Evolutionary conservation across 1,140 invertebrate species (phyloP).

Genomic region (Yoshiicerus persimilis): DNA sequence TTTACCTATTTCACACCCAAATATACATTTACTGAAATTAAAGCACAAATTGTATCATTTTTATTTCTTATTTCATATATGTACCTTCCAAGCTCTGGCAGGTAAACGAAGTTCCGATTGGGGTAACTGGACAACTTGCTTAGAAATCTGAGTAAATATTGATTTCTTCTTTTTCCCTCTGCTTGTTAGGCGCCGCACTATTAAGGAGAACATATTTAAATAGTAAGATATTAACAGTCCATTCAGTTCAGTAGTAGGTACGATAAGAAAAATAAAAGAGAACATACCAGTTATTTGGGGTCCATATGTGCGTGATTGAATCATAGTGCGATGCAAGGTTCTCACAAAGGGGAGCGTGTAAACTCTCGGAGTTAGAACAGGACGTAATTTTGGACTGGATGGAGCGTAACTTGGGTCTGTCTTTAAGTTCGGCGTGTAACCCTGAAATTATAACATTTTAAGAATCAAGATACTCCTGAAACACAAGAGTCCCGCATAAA

Average conservation of each 20-base stretch:
- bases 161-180: slow-evolving; percentile 62
- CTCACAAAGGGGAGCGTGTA: slow-evolving; percentile 67
- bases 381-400: slow-evolving; percentile 54
- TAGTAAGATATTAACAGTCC: too few relatives aligned
- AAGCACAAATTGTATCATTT: neutral
- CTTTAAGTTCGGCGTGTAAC: slow-evolving; percentile 30
- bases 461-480: too few relatives aligned
- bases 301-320: slow-evolving; percentile 68
- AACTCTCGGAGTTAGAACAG: slow-evolving; percentile 62
- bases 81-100: slow-evolving; percentile 68
- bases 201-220: neutral
- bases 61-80: neutral
- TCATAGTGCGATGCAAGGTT: slow-evolving; percentile 67
- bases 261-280: neutral
- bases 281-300: slow-evolving; percentile 61
- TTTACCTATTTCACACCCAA: slow-evolving; percentile 33
- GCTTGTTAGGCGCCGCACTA: slow-evolving; percentile 62
- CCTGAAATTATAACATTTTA: too few relatives aligned
- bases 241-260: too few relatives aligned
- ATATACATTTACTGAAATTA: neutral
- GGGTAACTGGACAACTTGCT: slow-evolving; percentile 65
- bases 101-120: slow-evolving; percentile 64
- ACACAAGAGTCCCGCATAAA: too few relatives aligned
- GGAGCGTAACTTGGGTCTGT: slow-evolving; percentile 42
- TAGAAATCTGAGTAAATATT: slow-evolving; percentile 66